phyloP scores from a whole-genome alignment of 2,113 vertebrate genomes.

The Xiphophorus couchianus region DNA sequence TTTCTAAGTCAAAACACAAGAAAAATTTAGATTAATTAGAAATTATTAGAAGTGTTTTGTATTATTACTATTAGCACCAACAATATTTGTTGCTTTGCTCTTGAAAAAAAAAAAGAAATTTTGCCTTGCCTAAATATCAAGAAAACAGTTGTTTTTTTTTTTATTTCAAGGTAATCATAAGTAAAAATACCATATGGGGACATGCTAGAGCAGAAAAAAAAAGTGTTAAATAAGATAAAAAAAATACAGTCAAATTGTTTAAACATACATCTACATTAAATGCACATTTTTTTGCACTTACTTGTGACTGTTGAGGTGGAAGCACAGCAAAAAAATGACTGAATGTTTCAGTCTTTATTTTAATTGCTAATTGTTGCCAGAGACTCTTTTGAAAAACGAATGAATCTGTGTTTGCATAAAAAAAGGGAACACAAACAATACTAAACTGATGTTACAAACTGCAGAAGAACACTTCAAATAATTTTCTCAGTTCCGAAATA shows the following conservation, averaged over 20 bases:
- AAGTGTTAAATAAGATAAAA: too few relatives aligned
- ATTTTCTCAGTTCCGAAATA: neutral
- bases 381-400: slow-evolving; percentile 65
- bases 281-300: neutral
- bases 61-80: too few relatives aligned
- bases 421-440: slow-evolving; percentile 42
- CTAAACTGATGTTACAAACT: slow-evolving; percentile 39
- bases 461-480: neutral
- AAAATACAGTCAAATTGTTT: too few relatives aligned
- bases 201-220: too few relatives aligned
- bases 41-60: too few relatives aligned
- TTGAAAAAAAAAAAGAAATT: too few relatives aligned
- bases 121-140: too few relatives aligned
- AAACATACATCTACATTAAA: neutral
- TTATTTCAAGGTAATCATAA: too few relatives aligned
- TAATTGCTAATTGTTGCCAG: slow-evolving; percentile 81
- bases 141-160: too few relatives aligned
- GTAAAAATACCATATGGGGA: too few relatives aligned
- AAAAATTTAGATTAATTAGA: neutral
- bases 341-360: slow-evolving; percentile 57
- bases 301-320: slow-evolving; percentile 7
- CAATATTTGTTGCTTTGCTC: too few relatives aligned
- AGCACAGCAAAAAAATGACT: neutral
- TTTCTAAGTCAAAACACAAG: neutral
- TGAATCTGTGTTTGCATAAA: slow-evolving; percentile 36